A percentile compares a stretch with the other conserved stretches of the same genome.
phyloP scores from a whole-genome alignment of 2,113 vertebrate species.

The Condylura cristata region DNA sequence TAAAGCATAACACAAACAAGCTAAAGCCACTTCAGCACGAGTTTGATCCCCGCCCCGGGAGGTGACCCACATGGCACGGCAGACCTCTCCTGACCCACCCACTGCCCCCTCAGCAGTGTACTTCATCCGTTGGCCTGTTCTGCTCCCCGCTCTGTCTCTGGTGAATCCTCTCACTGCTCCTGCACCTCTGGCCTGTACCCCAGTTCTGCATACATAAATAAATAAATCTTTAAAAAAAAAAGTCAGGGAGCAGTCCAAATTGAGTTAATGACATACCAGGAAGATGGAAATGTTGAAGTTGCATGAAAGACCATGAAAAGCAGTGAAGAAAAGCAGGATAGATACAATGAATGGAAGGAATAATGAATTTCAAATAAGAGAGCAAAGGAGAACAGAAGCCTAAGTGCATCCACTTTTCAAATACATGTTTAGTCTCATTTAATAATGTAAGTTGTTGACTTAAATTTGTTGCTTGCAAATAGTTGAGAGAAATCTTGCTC shows the following conservation, averaged over 20 bases:
- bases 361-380: constrained; percentile 61
- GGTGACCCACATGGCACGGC: too few relatives aligned
- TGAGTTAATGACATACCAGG: constrained; percentile 84
- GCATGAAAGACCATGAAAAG: constrained; percentile 84
- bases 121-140: too few relatives aligned
- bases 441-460: constrained; percentile 83
- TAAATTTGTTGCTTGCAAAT: constrained; percentile 83
- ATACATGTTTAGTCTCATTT: constrained; percentile 77
- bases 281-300: constrained; percentile 82
- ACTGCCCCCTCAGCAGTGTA: too few relatives aligned
- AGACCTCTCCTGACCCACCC: too few relatives aligned
- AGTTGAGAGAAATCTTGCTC: constrained; percentile 76
- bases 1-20: too few relatives aligned
- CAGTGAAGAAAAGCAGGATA: constrained; percentile 82
- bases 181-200: too few relatives aligned
- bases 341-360: constrained; percentile 85
- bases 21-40: too few relatives aligned
- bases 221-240: too few relatives aligned
- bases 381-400: constrained; percentile 71
- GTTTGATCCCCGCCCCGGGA: too few relatives aligned
- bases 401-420: constrained; percentile 78
- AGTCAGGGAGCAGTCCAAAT: constrained; percentile 84
- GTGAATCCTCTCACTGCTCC: too few relatives aligned
- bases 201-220: too few relatives aligned
- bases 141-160: too few relatives aligned